A percentile compares a stretch with the other conserved stretches of the same genome.
Conservation (phyloP, 2,888 invertebrate genomes). For the Chamaedrilus cognettii region DNA sequence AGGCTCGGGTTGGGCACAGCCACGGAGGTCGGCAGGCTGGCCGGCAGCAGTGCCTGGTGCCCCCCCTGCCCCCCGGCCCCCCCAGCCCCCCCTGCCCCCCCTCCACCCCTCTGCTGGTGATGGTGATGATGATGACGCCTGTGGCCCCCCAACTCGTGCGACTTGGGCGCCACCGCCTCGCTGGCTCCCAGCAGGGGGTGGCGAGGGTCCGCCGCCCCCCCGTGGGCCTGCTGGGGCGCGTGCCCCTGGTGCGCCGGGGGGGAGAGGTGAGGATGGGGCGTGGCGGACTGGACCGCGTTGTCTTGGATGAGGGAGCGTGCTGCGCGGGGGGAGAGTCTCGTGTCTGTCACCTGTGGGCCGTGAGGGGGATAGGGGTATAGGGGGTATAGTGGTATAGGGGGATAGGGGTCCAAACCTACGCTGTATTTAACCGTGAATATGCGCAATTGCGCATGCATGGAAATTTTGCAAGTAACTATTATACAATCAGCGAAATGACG, state of each 20-base stretch:
- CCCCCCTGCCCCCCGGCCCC: slow-evolving; percentile 44
- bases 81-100: neutral
- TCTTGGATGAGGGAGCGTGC: slow-evolving; percentile 53
- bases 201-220: neutral
- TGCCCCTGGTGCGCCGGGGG: neutral
- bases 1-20: slow-evolving; percentile 96
- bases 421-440: too few species aligned
- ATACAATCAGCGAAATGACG: too few species aligned
- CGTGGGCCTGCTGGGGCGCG: neutral
- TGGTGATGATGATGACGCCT: slow-evolving; percentile 57
- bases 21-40: slow-evolving; percentile 87
- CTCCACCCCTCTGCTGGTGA: neutral
- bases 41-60: slow-evolving; percentile 21
- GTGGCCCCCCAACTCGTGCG: neutral
- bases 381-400: too few species aligned
- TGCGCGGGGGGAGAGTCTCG: slow-evolving; percentile 55
- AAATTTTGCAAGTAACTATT: too few species aligned
- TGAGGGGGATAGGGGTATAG: too few species aligned
- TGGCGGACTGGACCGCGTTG: slow-evolving; percentile 55
- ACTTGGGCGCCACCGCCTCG: neutral
- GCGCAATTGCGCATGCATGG: too few species aligned
- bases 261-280: too few species aligned
- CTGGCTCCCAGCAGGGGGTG: too few species aligned
- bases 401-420: too few species aligned
- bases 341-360: too few species aligned